phyloP scores from a whole-genome alignment of 2,797 vertebrate genomes.

The Halcyon badia region DNA sequence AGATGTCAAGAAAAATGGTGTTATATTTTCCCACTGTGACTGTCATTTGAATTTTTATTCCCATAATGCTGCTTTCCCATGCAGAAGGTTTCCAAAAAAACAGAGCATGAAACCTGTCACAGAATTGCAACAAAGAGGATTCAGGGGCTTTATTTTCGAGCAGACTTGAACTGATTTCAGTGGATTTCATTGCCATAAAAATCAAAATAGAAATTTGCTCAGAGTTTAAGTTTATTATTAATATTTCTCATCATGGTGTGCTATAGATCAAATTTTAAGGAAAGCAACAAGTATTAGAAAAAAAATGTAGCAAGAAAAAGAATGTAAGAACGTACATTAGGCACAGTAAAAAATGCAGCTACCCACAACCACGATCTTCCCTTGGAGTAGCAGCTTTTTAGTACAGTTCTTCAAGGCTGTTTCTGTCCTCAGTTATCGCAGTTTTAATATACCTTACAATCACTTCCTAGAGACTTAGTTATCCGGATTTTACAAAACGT shows the following conservation, averaged over 20 bases:
- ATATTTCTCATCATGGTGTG: not conserved
- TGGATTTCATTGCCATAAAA: not conserved
- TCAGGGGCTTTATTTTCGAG: not conserved
- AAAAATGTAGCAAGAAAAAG: not conserved
- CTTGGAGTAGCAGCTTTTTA: not conserved
- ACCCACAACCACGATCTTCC: not conserved
- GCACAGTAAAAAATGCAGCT: not conserved
- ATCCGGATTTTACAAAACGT: conserved; percentile 53
- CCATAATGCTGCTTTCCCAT: not conserved
- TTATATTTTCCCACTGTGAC: not conserved
- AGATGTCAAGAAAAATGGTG: not conserved
- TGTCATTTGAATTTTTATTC: conserved; percentile 34
- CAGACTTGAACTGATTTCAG: not conserved
- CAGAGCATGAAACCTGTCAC: not conserved
- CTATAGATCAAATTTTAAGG: not conserved
- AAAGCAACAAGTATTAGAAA: not conserved
- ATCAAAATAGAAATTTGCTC: not conserved
- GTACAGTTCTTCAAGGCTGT: not conserved
- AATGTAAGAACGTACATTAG: not conserved
- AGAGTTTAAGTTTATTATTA: not conserved
- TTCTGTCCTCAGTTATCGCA: conserved; percentile 1
- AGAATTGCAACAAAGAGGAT: conserved; percentile 18
- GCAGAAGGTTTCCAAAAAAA: conserved; percentile 26
- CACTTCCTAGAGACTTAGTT: conserved; percentile 44
- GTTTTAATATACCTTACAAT: conserved; percentile 51